phyloP scores from a whole-genome alignment of 2,797 vertebrate species.

The Micropoecilia bifurca region DNA sequence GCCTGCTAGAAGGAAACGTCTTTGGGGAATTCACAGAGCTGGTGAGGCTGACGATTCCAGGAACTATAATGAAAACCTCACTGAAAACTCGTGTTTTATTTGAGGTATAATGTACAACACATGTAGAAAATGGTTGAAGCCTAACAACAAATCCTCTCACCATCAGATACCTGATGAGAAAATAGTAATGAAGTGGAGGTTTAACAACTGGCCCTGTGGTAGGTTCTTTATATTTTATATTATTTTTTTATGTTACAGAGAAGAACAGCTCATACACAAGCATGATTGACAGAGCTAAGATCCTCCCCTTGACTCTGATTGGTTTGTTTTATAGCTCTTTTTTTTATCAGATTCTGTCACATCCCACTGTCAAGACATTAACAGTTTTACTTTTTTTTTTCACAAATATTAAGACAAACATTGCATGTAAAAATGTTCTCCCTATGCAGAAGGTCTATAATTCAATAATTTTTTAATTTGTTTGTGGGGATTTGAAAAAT shows the following conservation, averaged over 20 bases:
- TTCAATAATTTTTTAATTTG: too few species aligned
- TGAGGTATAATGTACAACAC: not conserved
- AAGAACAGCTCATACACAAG: too few species aligned
- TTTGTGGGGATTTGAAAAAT: not conserved
- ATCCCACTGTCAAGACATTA: too few species aligned
- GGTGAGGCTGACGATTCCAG: conserved; percentile 72
- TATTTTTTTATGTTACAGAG: too few species aligned
- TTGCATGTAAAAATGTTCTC: too few species aligned
- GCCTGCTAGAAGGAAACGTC: conserved; percentile 90
- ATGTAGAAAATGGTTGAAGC: not conserved
- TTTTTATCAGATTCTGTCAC: too few species aligned
- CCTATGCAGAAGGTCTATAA: too few species aligned
- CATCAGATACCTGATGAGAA: conserved; percentile 90
- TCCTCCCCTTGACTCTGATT: too few species aligned
- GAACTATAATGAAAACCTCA: not conserved
- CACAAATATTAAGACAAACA: too few species aligned
- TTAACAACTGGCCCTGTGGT: conserved; percentile 96
- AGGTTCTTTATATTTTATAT: conserved; percentile 45
- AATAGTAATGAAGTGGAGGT: conserved; percentile 96
- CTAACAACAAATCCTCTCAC: not conserved
- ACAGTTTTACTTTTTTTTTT: too few species aligned
- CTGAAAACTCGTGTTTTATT: not conserved
- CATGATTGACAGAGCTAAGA: too few species aligned
- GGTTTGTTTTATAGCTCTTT: too few species aligned
- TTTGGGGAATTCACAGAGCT: conserved; percentile 92